A percentile compares a stretch with the other conserved stretches of the same genome.
Evolutionary conservation across 1,140 invertebrate species (phyloP).

Genomic region (Euwallacea similis): DNA sequence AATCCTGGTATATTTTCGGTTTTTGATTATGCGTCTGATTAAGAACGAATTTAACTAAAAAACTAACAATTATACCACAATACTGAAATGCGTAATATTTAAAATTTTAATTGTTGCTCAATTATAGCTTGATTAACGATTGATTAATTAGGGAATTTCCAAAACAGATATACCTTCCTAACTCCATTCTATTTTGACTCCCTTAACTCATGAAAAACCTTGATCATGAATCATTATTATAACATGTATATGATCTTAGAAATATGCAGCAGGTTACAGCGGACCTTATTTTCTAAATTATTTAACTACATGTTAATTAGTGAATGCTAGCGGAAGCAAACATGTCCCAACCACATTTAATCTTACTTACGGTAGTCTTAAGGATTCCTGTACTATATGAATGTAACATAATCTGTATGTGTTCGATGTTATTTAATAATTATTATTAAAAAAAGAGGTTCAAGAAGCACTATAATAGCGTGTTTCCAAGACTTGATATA

Average conservation of each 20-base stretch:
- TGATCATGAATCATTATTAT: slow-evolving; percentile 9
- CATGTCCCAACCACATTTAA: too few species aligned
- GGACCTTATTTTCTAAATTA: slow-evolving; percentile 29
- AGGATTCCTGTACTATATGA: slow-evolving; percentile 19
- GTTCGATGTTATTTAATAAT: slow-evolving; percentile 48
- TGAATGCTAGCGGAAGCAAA: too few species aligned
- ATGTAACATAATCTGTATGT: slow-evolving; percentile 43
- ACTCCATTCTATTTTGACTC: too few species aligned
- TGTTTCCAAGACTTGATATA: slow-evolving; percentile 41
- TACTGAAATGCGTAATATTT: too few species aligned
- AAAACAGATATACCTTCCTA: too few species aligned
- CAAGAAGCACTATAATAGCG: slow-evolving; percentile 19
- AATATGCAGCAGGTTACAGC: slow-evolving; percentile 30
- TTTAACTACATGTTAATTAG: slow-evolving; percentile 9
- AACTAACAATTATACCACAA: too few species aligned
- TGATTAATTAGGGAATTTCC: too few species aligned
- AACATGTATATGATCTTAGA: slow-evolving; percentile 13
- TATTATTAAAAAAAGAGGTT: slow-evolving; percentile 17
- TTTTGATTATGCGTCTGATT: too few species aligned
- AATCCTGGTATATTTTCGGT: too few species aligned
- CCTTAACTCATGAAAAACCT: neutral
- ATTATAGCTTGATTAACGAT: too few species aligned
- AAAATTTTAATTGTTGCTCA: too few species aligned
- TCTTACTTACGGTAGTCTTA: slow-evolving; percentile 1
- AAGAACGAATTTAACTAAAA: too few species aligned